Base-by-base conservation (phyloP, 2,113 vertebrate genomes). In the Cynopterus brachyotis region DNA sequence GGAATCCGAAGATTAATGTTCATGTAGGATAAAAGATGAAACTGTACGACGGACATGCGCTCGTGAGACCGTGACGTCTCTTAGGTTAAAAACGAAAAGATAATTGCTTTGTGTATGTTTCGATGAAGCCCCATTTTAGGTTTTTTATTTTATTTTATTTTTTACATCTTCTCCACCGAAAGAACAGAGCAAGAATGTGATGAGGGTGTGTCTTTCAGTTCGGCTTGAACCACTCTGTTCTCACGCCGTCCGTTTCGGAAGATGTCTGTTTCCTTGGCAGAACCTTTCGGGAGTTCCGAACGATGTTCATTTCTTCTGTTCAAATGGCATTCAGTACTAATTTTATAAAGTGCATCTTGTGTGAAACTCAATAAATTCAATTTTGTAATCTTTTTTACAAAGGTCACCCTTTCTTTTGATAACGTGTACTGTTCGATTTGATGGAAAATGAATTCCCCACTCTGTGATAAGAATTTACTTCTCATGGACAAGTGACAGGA, bases 301-400 rank as follows among this genome's bases (percentile, higher is more conserved):
- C 96, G 93, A 96, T 90, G 97, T 98, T 98, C 96, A 47, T 96
- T 96, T 98, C 97, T 98, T 98, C 97, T 98, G 98, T 98, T 98
- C 97, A 96, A 98, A 98, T 97, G 98, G 98, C 97, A 97, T 98
- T 98, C 98, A 98, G 98, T 99, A 99, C 98, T 98, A 98, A 98
- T 99, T 99, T 99, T 99, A 98, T 99, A 99, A 99, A 99, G 98
- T 98, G 98, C 98, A 99, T 98, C 99, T 98, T 99, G 98, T 99
- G 98, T 99, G 98, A 98, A 99, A 98, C 98, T 98, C 98, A 98
- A 99, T 99, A 99, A 99, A 98, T 98, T 98, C 97, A 98, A 98
- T 99, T 99, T 99, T 99, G 97, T 99, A 99, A 98, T 98, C 98
- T 99, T 99, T 99, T 99, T 98, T 98, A 98, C 98, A 97, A 98